A percentile compares a stretch with the other conserved stretches of the same genome.
Conservation (phyloP, 2,113 vertebrate genomes). For the Corynorhinus townsendii region DNA sequence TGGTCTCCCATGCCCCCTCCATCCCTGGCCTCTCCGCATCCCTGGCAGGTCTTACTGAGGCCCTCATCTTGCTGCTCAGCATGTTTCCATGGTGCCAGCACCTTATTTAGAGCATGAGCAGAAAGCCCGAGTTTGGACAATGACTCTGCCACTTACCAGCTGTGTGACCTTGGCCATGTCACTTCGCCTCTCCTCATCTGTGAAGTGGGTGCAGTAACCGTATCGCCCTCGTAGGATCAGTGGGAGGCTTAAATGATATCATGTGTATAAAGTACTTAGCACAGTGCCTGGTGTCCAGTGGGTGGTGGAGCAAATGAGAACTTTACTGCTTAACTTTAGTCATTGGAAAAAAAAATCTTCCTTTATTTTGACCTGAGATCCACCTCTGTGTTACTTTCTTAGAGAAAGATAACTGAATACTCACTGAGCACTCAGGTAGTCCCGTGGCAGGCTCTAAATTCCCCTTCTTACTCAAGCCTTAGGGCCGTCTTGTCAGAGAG, state of each 20-base stretch:
- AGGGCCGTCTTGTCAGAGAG: not conserved
- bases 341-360: not conserved
- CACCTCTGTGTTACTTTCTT: not conserved
- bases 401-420: not conserved
- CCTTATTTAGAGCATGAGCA: not conserved
- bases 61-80: not conserved
- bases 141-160: not conserved
- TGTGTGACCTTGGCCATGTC: not conserved
- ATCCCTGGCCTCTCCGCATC: not conserved
- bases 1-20: accelerated
- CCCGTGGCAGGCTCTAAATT: not conserved
- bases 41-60: not conserved
- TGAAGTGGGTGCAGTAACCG: not conserved
- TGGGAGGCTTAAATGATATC: not conserved
- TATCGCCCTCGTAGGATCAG: not conserved
- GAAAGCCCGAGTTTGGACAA: not conserved
- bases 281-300: accelerated
- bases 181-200: not conserved
- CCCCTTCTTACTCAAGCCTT: not conserved
- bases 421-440: not conserved
- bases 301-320: not conserved
- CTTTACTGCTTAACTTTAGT: not conserved
- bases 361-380: not conserved
- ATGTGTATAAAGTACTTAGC: not conserved
- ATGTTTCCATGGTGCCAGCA: not conserved